Evolutionary conservation across 2,113 vertebrate genomes (phyloP), one percentile per base, ranked within the genome.

Genomic region (Dinomys branickii): DNA sequence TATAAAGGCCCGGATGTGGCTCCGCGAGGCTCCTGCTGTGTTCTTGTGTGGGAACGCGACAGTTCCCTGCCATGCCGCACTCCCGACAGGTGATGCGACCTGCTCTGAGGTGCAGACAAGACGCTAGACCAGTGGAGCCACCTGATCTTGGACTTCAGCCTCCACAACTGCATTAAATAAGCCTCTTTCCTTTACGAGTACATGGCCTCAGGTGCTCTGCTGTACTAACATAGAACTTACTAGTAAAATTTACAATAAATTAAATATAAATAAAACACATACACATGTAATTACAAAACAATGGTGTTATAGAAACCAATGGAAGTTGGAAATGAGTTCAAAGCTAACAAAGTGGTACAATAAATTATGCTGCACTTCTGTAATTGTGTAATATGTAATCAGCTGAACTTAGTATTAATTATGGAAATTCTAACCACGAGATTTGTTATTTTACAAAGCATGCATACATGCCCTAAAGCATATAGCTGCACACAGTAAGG

Each of bases 391-490:
- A 69, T 28, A 71, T 30, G 2, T 38, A 20, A 69, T 28, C 38
- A n/a, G 30, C 1, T 7, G 5, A 91, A 5, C 20, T 44, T 77
- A 35, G 80, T 65, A 77, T 44, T 71, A 61, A 80, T 71, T 77
- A 63, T 58, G 14, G 10, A 58, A 81, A 54, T 67, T 75, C 63
- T 59, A 93, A 44, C 14, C 4, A 22, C 50, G 13, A 91, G 65
- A 54, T 28, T 30, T 65, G 1, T 86, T 78, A 69, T 20, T 85
- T 90, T 65, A 38, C 20, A 89, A 88, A 92, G 50, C 6, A 85
- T 28, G 6, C 8, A 56, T 90, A 38, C 19, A 63, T 73, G 41
- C 11, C 30, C 13, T 81, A 44, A 81, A 58, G 24, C 67, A 52
- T 54, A 5, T 26, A 33, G 28, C 58, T 75, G 81, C 22, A 58